phyloP scores from a whole-genome alignment of 2,888 invertebrate species.

The Heliconius aoede region DNA sequence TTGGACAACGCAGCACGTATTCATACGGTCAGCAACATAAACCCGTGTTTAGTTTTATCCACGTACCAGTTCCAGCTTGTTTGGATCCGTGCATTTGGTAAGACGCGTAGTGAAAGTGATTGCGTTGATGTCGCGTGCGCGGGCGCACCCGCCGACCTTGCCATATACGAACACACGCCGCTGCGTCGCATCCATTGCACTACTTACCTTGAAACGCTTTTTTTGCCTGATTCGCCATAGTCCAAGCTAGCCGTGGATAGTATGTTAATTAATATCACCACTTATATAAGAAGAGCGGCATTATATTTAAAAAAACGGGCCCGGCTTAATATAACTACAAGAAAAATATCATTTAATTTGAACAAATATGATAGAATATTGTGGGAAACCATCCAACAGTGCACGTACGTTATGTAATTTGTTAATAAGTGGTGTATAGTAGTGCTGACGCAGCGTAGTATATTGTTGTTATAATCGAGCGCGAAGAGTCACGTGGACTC shows the following conservation, averaged over 20 bases:
- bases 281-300: background rate
- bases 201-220: slow-evolving; percentile 63
- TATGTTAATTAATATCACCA: background rate
- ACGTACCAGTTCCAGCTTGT: slow-evolving; percentile 48
- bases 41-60: slow-evolving; percentile 48
- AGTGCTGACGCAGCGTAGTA: slow-evolving; percentile 41
- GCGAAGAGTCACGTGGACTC: slow-evolving; percentile 63
- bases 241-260: slow-evolving; percentile 42
- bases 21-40: background rate
- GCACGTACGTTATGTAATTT: slow-evolving; percentile 19
- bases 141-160: slow-evolving; percentile 76
- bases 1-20: background rate
- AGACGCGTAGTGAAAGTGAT: slow-evolving; percentile 79
- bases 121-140: slow-evolving; percentile 77
- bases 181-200: slow-evolving; percentile 56
- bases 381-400: background rate
- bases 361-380: background rate
- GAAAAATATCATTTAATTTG: background rate
- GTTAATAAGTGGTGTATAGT: slow-evolving; percentile 17
- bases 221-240: slow-evolving; percentile 63
- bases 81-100: slow-evolving; percentile 68
- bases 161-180: slow-evolving; percentile 65
- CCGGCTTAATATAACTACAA: too few relatives aligned
- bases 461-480: slow-evolving; percentile 63
- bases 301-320: background rate